Base-by-base conservation (phyloP, 2,888 invertebrate genomes). In the Auanema freiburgensis region DNA sequence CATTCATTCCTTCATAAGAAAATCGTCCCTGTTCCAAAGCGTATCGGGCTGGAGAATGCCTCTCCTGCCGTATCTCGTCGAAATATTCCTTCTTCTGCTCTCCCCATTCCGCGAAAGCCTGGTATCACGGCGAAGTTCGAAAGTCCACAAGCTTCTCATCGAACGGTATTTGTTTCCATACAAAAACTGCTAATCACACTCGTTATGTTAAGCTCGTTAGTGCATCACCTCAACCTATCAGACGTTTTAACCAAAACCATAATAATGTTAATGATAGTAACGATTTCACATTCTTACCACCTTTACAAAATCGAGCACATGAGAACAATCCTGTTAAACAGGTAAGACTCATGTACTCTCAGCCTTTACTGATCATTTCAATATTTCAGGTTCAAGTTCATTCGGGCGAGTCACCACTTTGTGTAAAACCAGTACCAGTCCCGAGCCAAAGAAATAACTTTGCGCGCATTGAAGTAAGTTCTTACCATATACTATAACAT, bases 1-100 rank as follows among this genome's bases (percentile, higher is more conserved):
- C 97, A 98, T 86, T 89, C 91, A 54, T 98, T 97, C 87, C 82
- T 87, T 50, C 80, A 83, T 64, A 33, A 33, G 33, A 33, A 33
- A 33, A 33, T 33, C 33, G 33, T 33, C 8, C 33, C 33, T 8
- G 76, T 75, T 8, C 68, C 74, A 6, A 77, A 76, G 53, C 51
- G 76, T 44, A 75, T 77, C 24, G 33, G 33, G 33, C 67, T 80
- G 33, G 79, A 79, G n/a, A 60, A 52, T 10, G 59, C 63, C 42
- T 62, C 65, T 42, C 69, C 66, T 10, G 21, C 61, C 8, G 40
- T 66, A 11, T 51, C 69, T 1, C 54, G 72, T 11, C 65, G 73
- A 10, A 63, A 66, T 2, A 63, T 67, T 43, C 63, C 69, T 0
- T 58, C 54, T 11, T 69, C 74, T 18, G 69, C 65, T 4, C 58